A percentile compares a stretch with the other conserved stretches of the same genome.
Conservation (phyloP, 1,140 invertebrate species). For the Diachasma alloeum region DNA sequence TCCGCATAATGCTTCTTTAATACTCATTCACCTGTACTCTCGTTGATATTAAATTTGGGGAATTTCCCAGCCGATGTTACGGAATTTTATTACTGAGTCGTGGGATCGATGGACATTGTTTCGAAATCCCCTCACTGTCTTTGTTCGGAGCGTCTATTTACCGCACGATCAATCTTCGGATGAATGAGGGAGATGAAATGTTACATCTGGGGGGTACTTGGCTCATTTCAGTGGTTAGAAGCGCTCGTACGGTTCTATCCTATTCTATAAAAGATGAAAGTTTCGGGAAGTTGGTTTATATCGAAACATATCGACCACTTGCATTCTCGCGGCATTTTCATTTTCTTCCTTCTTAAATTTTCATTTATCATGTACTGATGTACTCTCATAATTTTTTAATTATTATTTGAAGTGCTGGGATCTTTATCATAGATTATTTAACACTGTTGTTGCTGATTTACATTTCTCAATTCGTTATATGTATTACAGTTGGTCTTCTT, state of each 20-base stretch:
- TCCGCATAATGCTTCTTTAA: background rate
- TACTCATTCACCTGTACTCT: background rate
- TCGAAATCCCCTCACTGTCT: background rate
- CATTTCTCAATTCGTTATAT: too few species aligned
- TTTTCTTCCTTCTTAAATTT: too few species aligned
- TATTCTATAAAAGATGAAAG: too few species aligned
- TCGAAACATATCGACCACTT: too few species aligned
- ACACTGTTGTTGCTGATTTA: too few species aligned
- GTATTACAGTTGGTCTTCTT: too few species aligned
- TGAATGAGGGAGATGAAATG: constrained; percentile 17
- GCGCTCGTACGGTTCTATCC: background rate
- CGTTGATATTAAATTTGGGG: background rate
- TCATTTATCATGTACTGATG: too few species aligned
- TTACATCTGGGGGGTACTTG: background rate
- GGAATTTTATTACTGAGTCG: background rate
- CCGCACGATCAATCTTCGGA: constrained; percentile 16
- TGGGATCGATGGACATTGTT: constrained; percentile 10
- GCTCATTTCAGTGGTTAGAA: background rate
- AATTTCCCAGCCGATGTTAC: background rate
- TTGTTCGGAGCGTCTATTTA: background rate
- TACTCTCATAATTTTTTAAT: too few species aligned
- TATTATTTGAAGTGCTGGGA: too few species aligned
- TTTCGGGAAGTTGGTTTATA: too few species aligned
- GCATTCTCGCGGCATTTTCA: too few species aligned
- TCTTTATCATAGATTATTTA: too few species aligned